Percentiles rank a stretch among this genome's conserved stretches.
Evolutionary conservation across 2,888 invertebrate genomes (phyloP).

Genomic region (Trissonchulus latispiculum): DNA sequence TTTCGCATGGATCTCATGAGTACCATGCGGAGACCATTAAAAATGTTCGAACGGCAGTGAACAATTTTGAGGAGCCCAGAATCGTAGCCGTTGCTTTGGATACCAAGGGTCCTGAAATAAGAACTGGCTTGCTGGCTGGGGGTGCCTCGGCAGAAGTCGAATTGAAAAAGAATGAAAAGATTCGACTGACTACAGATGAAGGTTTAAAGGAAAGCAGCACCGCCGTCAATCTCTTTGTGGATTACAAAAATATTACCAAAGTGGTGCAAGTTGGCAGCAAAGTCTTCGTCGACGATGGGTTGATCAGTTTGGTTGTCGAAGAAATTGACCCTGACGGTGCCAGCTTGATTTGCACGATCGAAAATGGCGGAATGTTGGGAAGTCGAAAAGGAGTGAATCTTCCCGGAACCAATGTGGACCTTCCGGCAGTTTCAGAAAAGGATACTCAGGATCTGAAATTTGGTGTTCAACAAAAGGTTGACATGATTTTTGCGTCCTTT

Average conservation of each 20-base stretch:
- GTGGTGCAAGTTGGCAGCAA: slow-evolving; percentile 60
- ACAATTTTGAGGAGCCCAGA: slow-evolving; percentile 55
- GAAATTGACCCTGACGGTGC: slow-evolving; percentile 49
- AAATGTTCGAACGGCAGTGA: slow-evolving; percentile 73
- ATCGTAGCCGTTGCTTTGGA: slow-evolving; percentile 90
- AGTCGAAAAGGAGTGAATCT: slow-evolving; percentile 93
- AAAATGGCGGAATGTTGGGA: slow-evolving; percentile 87
- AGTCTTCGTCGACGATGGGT: slow-evolving; percentile 88
- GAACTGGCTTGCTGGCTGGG: too few species aligned
- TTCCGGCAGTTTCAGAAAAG: slow-evolving; percentile 94
- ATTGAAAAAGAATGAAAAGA: slow-evolving; percentile 23
- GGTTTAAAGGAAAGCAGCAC: slow-evolving; percentile 20
- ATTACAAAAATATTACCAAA: slow-evolving; percentile 26
- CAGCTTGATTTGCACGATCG: slow-evolving; percentile 65
- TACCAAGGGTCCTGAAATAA: too few species aligned
- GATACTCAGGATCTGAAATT: slow-evolving; percentile 57
- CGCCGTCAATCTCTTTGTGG: slow-evolving; percentile 21
- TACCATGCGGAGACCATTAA: slow-evolving; percentile 80
- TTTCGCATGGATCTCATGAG: slow-evolving; percentile 81
- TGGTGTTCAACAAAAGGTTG: slow-evolving; percentile 51
- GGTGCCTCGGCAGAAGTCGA: too few species aligned
- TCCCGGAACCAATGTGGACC: slow-evolving; percentile 84
- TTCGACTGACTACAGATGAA: slow-evolving; percentile 22
- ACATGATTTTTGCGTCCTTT: slow-evolving; percentile 96
- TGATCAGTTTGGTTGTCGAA: slow-evolving; percentile 78